Evolutionary conservation across 2,888 invertebrate species (phyloP), one percentile per base, ranked within the genome.

Genomic region (Sminthurides aquaticus): DNA sequence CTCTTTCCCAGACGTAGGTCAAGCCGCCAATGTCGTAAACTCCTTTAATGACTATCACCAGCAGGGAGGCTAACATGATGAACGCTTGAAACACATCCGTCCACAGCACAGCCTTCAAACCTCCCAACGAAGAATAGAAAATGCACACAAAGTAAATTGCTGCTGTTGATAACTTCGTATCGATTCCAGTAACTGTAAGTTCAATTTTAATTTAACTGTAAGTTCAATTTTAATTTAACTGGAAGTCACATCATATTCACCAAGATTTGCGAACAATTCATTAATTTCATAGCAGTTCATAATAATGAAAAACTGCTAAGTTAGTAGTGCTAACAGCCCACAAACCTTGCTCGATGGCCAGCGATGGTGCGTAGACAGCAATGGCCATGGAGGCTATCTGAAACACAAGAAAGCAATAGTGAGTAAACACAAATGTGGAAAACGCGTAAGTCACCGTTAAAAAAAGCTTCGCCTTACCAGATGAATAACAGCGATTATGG

Each of bases 91-190:
- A 79, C 0, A 88, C 87, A 75, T 89, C 89, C 0, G 89, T 89
- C 89, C 89, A 89, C 18, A 89, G 87, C 0, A 89, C 89, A 3
- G 89, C 89, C 78, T 87, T 88, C 27, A 89, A 78, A 3, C 89
- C 88, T 66, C 87, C 88, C 78, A 91, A 78, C 67, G 91, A 89
- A 0, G 94, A 95, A 79, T 95, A 95, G 80, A 94, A 91, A 72
- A 91, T 93, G 80, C 91, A 91, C n/a, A 91, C 89, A 48, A 88
- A 79, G 78, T 90, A 90, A 1, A 91, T 89, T 26, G 89, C 83
- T 0, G 88, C 85, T 15, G 90, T 87, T 28, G 90, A 86, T 70
- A 88, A 79, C 80, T 91, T 90, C 29, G 91, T 81, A 74, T 88
- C 86, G 67, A 90, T 83, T 29, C 91, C 91, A 58, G 91, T 90